phyloP scores from a whole-genome alignment of 2,113 vertebrate species.

The Muntiacus reevesi region DNA sequence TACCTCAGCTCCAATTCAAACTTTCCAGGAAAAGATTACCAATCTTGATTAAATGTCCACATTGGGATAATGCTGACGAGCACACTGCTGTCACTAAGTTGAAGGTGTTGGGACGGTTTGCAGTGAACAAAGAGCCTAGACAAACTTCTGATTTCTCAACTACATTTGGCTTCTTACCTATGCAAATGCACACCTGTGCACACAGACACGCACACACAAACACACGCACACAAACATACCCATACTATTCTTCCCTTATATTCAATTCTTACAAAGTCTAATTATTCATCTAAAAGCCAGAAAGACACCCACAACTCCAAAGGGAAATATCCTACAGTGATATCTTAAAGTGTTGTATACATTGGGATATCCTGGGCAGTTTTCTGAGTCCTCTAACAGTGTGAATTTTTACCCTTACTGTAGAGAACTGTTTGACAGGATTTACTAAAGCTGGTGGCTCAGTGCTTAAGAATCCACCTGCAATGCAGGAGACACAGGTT shows the following conservation, averaged over 20 bases:
- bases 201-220: background rate
- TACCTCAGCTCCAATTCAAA: background rate
- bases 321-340: background rate
- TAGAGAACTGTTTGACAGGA: background rate
- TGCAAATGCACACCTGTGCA: too few species aligned
- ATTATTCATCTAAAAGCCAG: background rate
- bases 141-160: background rate
- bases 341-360: background rate
- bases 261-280: background rate
- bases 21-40: background rate
- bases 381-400: background rate
- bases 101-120: fast-evolving
- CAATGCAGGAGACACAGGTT: background rate
- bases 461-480: background rate
- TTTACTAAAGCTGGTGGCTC: background rate
- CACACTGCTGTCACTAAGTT: background rate
- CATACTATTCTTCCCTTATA: background rate
- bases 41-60: background rate
- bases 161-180: background rate
- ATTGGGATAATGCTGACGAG: background rate
- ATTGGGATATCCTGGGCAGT: background rate
- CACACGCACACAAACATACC: background rate
- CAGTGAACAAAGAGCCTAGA: background rate
- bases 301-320: background rate
- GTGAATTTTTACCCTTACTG: background rate